Conservation (phyloP, 2,113 vertebrate species). For the Siphamia tubifer region DNA sequence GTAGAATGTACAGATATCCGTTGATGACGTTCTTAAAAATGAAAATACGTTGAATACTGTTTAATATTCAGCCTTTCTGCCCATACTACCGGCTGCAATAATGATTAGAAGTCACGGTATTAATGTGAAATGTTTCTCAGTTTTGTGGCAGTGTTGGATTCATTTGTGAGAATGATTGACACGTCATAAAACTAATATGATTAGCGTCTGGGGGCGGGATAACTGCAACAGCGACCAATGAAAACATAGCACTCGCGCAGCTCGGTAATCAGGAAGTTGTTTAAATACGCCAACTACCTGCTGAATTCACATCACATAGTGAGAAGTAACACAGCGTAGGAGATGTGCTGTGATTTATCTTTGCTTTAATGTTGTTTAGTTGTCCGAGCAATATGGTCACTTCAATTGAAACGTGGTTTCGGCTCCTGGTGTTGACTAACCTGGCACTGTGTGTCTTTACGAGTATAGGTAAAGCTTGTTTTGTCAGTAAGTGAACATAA, state of each 20-base stretch:
- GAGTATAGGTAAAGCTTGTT: constrained; percentile 47
- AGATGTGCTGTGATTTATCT: not conserved
- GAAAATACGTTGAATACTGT: too few species aligned
- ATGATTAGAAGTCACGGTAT: too few species aligned
- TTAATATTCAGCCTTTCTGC: too few species aligned
- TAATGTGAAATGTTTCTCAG: too few species aligned
- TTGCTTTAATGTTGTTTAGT: not conserved
- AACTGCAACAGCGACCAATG: constrained; percentile 27
- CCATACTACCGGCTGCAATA: too few species aligned
- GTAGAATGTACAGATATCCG: too few species aligned
- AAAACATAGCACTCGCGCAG: not conserved
- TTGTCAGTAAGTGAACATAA: not conserved
- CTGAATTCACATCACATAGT: not conserved
- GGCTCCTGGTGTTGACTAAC: constrained; percentile 26
- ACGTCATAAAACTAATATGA: not conserved
- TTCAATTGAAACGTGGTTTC: not conserved
- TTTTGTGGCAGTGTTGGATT: too few species aligned
- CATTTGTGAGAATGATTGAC: constrained; percentile 38
- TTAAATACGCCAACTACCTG: not conserved
- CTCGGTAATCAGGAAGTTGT: constrained; percentile 53
- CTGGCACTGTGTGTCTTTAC: not conserved
- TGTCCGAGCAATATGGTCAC: not conserved
- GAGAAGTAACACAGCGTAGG: accelerated
- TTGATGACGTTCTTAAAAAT: too few species aligned
- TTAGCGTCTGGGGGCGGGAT: not conserved